Evolutionary conservation across 2,113 vertebrate genomes (phyloP).

Genomic region (Gymnogyps californianus): DNA sequence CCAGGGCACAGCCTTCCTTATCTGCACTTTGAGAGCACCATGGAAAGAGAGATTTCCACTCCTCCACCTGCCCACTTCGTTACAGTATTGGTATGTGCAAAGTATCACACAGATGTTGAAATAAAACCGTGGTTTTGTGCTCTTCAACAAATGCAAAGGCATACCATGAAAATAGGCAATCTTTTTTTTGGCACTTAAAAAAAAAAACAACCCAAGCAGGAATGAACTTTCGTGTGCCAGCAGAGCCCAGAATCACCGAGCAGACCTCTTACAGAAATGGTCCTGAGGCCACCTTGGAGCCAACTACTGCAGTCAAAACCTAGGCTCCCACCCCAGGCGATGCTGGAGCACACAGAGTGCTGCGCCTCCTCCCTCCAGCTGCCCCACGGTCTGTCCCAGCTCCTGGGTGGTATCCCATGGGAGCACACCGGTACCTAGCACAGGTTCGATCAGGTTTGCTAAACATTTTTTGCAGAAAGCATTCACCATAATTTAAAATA

Average conservation of each 20-base stretch:
- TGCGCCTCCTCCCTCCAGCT: not conserved
- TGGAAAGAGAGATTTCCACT: not conserved
- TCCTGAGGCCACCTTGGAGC: no score
- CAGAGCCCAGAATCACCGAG: not conserved
- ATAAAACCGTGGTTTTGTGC: not conserved
- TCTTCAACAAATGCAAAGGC: not conserved
- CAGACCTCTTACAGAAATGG: not conserved
- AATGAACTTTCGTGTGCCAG: not conserved
- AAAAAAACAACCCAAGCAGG: not conserved
- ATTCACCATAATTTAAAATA: not conserved
- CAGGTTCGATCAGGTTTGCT: not conserved
- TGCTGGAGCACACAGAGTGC: not conserved
- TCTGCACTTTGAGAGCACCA: rapidly evolving
- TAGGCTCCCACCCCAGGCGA: not conserved
- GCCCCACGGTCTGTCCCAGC: not conserved
- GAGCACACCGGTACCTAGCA: not conserved
- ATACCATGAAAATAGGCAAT: not conserved
- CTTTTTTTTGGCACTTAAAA: not conserved
- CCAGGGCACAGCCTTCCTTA: not conserved
- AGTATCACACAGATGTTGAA: not conserved
- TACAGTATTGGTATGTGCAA: not conserved
- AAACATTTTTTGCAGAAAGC: not conserved
- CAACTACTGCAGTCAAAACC: not conserved
- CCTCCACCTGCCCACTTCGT: not conserved
- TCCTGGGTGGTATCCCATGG: not conserved